Conservation (phyloP, 2,797 vertebrate genomes). For the Varecia variegata region DNA sequence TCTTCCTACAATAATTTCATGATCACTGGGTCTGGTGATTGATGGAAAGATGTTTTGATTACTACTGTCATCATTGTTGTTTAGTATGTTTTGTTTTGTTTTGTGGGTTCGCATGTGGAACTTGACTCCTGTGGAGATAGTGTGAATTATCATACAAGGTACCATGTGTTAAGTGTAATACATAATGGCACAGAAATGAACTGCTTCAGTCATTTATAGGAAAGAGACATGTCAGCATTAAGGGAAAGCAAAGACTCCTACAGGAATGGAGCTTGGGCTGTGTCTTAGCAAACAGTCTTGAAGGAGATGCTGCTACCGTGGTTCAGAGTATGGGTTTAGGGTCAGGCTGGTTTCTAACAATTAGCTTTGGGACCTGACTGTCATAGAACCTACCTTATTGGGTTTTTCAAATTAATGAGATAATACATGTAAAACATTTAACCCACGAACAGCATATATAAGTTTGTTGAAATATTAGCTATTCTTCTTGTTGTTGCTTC, state of each 20-base stretch:
- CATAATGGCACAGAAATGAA: not conserved
- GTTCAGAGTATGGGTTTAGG: not conserved
- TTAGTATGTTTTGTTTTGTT: not conserved
- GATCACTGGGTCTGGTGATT: not conserved
- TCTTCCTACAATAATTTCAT: not conserved
- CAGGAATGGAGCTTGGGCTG: too few species aligned
- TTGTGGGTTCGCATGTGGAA: not conserved
- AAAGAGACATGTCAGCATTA: not conserved
- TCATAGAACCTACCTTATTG: not conserved
- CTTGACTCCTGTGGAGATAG: not conserved
- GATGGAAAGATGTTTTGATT: not conserved
- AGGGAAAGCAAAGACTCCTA: not conserved
- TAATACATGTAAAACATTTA: not conserved
- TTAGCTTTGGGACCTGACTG: not conserved
- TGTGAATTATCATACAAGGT: not conserved
- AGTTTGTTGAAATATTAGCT: not conserved
- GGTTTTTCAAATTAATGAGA: not conserved
- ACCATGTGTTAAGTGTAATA: fast-evolving
- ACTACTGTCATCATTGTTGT: not conserved
- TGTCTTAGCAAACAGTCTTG: not conserved
- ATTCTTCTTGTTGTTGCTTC: not conserved
- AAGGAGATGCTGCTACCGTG: fast-evolving
- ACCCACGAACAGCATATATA: not conserved
- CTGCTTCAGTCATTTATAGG: not conserved
- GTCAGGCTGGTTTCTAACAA: not conserved